Percentiles rank a stretch among this genome's conserved stretches.
Evolutionary conservation across 2,797 vertebrate species (phyloP).

Genomic region (Lagorchestes hirsutus): DNA sequence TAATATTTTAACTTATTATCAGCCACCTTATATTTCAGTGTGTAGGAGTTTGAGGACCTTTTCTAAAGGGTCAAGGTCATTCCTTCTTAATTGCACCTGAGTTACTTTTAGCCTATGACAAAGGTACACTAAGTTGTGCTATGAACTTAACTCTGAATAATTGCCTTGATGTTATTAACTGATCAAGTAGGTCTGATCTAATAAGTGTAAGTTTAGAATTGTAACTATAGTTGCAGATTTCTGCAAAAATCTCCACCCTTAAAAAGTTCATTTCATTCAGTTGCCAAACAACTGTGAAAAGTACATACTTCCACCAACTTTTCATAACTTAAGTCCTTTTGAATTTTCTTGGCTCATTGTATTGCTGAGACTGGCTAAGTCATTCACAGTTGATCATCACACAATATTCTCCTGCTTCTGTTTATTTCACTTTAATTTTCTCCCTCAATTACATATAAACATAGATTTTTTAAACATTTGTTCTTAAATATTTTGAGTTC

Average conservation of each 20-base stretch:
- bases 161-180: constrained; percentile 95
- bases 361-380: no score
- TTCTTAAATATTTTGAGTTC: neutral
- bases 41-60: constrained; percentile 74
- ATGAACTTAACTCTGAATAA: constrained; percentile 96
- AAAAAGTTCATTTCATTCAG: constrained; percentile 97
- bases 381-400: no score
- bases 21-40: neutral
- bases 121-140: constrained; percentile 90
- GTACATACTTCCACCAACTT: no score
- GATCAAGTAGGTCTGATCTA: constrained; percentile 94
- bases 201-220: constrained; percentile 93
- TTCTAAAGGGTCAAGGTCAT: constrained; percentile 78
- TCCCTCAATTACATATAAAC: neutral
- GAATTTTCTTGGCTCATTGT: no score
- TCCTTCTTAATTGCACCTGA: constrained; percentile 87
- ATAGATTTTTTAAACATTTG: no score
- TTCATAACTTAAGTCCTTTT: no score
- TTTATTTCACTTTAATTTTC: no score
- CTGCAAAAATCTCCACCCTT: constrained; percentile 95
- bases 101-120: constrained; percentile 91
- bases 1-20: neutral
- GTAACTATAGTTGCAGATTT: constrained; percentile 98
- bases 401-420: no score
- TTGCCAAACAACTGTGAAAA: constrained; percentile 94